Evolutionary conservation across 1,140 invertebrate genomes (phyloP), one percentile per base, ranked within the genome.

Genomic region (Sminthurides bifidus): DNA sequence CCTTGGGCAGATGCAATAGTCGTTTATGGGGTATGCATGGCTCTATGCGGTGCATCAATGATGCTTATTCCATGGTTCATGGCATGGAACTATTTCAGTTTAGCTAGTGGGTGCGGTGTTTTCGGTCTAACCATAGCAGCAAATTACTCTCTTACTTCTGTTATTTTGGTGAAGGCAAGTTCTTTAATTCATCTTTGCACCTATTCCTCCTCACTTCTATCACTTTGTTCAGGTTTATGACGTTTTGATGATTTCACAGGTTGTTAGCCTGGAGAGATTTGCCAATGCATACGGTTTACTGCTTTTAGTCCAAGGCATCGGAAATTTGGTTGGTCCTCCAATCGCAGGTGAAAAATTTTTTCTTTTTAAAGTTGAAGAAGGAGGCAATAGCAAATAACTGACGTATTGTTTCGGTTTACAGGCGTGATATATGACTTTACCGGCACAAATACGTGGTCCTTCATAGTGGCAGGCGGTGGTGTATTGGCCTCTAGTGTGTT

Each of bases 221-320:
- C 10, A 35, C 33, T 35, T 10, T 35, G 10, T 35, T n/a, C 10
- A 35, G 21, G 10, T 44, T 8, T 14, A 19, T 12, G 10, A 44
- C 10, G 10, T 5, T 30, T 14, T 45, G 2, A 48, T 40, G n/a
- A 24, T 29, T 40, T 10, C n/a, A 3, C 49, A 64, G 59, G 62
- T 64, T 40, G 63, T 65, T n/a, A 65, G 63, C 31, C 66, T 92
- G 26, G 88, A 93, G 61, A 77, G 82, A 66, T 91, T 95, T 66
- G 87, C 89, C 1, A 89, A 87, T 66, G 87, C 87, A 2, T 92
- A 93, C 67, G 90, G 91, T 12, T 72, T 93, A 54, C 70, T 92
- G 31, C 72, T 91, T 49, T 73, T 93, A 3, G 86, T 92, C 51
- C 89, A 93, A 71, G 91, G 90, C 3, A 71, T 92, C 33, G 87